These are phyloP conservation scores for Hylyphantes graminicola DNA, from an alignment of 1,140 invertebrate species.

Conservation along the genomic window DNA sequence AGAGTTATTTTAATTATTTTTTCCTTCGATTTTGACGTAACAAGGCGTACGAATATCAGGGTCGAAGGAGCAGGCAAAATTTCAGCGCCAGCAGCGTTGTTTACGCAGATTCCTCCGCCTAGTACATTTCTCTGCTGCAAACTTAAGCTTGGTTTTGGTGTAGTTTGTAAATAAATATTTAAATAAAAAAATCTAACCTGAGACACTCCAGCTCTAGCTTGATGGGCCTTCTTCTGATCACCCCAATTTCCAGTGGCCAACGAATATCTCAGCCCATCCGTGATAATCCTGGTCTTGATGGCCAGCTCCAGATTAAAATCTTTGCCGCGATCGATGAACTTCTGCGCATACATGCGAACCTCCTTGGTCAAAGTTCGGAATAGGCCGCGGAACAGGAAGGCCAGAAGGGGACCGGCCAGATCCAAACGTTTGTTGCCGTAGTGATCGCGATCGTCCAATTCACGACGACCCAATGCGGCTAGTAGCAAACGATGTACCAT, in stretches of 20 bases:
- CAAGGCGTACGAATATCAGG: too few species aligned
- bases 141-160: too few species aligned
- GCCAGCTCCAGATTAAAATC: constrained; percentile 98
- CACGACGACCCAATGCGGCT: constrained; percentile 92
- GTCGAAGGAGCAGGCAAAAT: too few species aligned
- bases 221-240: constrained; percentile 99
- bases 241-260: constrained; percentile 99
- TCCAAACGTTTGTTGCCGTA: constrained; percentile 99
- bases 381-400: constrained; percentile 72
- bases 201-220: constrained; percentile 91
- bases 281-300: constrained; percentile 97
- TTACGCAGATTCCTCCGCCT: too few species aligned
- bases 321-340: constrained; percentile 98
- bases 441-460: constrained; percentile 99
- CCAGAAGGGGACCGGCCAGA: constrained; percentile 94
- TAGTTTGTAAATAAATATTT: too few species aligned
- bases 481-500: constrained; percentile 97
- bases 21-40: too few species aligned
- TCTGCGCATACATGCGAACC: constrained; percentile 97
- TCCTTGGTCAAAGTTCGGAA: constrained; percentile 96
- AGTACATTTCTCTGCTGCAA: too few species aligned
- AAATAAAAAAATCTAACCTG: constrained; percentile 72
- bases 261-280: constrained; percentile 97
- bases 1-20: too few species aligned
- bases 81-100: too few species aligned